Conservation (phyloP, 2,888 invertebrate genomes). For the Cenopis cana region DNA sequence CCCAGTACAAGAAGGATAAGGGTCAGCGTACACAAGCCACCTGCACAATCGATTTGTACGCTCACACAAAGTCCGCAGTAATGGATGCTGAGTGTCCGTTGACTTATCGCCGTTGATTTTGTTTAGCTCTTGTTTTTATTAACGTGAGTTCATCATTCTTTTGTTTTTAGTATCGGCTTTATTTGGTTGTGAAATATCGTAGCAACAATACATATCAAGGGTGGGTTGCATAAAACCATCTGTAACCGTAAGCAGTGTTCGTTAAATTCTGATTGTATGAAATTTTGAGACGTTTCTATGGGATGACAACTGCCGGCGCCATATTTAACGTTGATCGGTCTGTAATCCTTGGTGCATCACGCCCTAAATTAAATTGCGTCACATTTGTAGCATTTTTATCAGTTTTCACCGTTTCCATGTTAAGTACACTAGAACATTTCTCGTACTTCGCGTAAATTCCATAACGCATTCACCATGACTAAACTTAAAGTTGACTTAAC, state of each 20-base stretch:
- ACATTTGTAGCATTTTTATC: constrained; percentile 17
- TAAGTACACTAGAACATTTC: constrained; percentile 24
- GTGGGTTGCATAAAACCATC: no score
- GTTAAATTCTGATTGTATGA: no score
- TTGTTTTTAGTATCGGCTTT: constrained; percentile 29
- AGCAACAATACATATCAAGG: background rate
- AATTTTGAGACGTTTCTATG: no score
- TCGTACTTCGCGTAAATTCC: background rate
- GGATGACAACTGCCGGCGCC: no score
- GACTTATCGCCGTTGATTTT: constrained; percentile 72
- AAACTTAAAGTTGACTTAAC: background rate
- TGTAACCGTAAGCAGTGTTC: no score
- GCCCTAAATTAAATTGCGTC: no score
- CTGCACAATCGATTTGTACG: constrained; percentile 54
- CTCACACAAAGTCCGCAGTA: constrained; percentile 67
- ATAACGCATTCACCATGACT: constrained; percentile 18
- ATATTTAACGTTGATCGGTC: no score
- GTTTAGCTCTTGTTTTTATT: constrained; percentile 40
- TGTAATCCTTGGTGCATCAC: no score
- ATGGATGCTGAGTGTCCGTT: constrained; percentile 65
- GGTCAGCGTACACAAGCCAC: constrained; percentile 49
- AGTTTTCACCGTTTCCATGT: constrained; percentile 25
- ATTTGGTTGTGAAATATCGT: constrained; percentile 2
- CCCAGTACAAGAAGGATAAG: constrained; percentile 3
- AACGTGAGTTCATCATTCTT: constrained; percentile 26